Evolutionary conservation across 2,888 invertebrate species (phyloP), one percentile per base, ranked within the genome.

Genomic region (Chloroclystis v-ata): DNA sequence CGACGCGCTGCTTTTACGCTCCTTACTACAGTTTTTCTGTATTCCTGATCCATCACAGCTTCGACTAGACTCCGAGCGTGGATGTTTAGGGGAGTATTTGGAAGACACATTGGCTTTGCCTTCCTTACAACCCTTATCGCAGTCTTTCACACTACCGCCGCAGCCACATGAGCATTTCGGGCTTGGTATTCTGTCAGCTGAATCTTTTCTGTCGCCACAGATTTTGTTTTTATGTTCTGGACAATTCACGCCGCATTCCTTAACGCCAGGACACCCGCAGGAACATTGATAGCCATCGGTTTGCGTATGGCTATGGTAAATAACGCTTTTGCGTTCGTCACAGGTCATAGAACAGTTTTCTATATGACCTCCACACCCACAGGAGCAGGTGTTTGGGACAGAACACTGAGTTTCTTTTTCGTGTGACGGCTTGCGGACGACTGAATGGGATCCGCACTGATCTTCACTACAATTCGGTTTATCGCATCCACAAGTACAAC

Each of bases 321-420:
- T 4, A 4, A 32, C 8, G 10, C 1, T 28, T 40, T 29, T 28
- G 9, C 9, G n/a, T 24, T 40, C 4, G 8, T 16, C 9, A 20
- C 32, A 33, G 13, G 16, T 20, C 6, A 35, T 28, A 9, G 16
- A 2, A 11, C 43, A 37, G 9, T 45, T 39, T 9, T 46, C 29
- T 8, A 43, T 30, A 11, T 35, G 30, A 6, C 42, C 33, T 12
- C 12, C 41, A 28, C 47, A 46, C 13, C 30, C 43, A 26, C 50
- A 47, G 4, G 32, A 28, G 28, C 43, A 33, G 28, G 38, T 50
- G 9, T 26, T 45, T 29, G 38, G 37, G 7, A 12, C 16, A 35
- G 49, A 46, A 11, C 26, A 50, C 26, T 50, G 49, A 7, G 43
- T 47, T 47, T 43, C 41, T 52, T 52, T 49, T 42, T 49, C 49